Evolutionary conservation across 2,113 vertebrate genomes (phyloP).

Genomic region (Pollachius pollachius): DNA sequence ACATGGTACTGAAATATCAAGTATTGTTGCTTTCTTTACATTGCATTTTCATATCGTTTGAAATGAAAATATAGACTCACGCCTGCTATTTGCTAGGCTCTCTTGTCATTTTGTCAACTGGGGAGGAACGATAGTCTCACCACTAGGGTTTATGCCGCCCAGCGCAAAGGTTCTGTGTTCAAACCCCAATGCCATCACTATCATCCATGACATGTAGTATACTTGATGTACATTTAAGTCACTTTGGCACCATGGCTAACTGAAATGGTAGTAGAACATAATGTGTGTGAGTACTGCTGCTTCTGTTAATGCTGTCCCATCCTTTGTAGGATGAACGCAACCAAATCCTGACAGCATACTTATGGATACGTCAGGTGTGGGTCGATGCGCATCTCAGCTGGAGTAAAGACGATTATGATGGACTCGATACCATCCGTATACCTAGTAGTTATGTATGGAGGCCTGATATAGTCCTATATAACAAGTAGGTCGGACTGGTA

Average conservation of each 20-base stretch:
- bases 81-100: too few species aligned
- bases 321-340: conserved; percentile 72
- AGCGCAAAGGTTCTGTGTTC: background rate
- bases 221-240: too few species aligned
- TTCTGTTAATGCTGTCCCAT: conserved; percentile 1
- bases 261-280: too few species aligned
- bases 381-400: conserved; percentile 82
- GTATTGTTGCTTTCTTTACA: background rate
- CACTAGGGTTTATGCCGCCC: too few species aligned
- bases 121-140: too few species aligned
- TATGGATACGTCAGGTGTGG: conserved; percentile 92
- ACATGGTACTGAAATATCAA: conserved; percentile 79
- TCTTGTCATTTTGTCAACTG: too few species aligned
- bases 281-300: too few species aligned
- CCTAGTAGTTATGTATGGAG: conserved; percentile 91
- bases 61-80: background rate
- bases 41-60: background rate
- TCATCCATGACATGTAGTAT: too few species aligned
- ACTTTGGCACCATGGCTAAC: too few species aligned
- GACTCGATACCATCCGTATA: conserved; percentile 87
- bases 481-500: conserved; percentile 81
- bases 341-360: conserved; percentile 75
- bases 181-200: background rate
- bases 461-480: conserved; percentile 91
- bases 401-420: conserved; percentile 83